Conservation (phyloP, 2,888 invertebrate genomes). For the Brachyopa scutellaris region DNA sequence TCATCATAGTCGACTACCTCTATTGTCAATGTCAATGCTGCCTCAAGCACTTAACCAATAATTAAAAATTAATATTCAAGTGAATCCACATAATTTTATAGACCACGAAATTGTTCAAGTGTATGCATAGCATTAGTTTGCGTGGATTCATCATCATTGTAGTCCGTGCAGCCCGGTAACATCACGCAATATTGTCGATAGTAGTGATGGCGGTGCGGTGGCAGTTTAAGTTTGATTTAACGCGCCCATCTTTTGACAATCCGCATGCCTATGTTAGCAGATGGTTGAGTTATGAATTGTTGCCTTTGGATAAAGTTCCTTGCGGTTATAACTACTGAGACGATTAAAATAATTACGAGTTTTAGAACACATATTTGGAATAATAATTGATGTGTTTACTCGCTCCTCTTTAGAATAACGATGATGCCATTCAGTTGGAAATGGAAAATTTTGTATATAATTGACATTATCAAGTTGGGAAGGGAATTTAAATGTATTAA, state of each 20-base stretch:
- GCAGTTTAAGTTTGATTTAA: background rate
- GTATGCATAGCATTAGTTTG: slow-evolving; percentile 20
- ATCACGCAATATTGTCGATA: slow-evolving; percentile 9
- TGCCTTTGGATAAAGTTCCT: slow-evolving; percentile 32
- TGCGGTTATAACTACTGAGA: slow-evolving; percentile 25
- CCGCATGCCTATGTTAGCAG: background rate
- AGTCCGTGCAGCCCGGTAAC: background rate
- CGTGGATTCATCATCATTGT: slow-evolving; percentile 4
- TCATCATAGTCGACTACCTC: slow-evolving; percentile 37
- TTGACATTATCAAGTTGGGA: no score
- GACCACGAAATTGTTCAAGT: slow-evolving; percentile 44
- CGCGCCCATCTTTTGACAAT: slow-evolving; percentile 5
- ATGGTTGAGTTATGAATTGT: slow-evolving; percentile 21
- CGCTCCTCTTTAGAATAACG: slow-evolving; percentile 26
- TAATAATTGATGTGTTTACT: slow-evolving; percentile 19
- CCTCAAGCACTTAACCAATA: slow-evolving; percentile 47
- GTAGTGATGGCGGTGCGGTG: no score
- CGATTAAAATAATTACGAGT: slow-evolving; percentile 60
- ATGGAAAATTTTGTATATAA: background rate
- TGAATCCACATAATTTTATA: slow-evolving; percentile 56
- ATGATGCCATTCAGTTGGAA: slow-evolving; percentile 34
- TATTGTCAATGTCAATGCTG: slow-evolving; percentile 43
- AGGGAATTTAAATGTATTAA: no score
- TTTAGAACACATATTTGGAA: slow-evolving; percentile 34
- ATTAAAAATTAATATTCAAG: slow-evolving; percentile 71